phyloP scores from a whole-genome alignment of 2,113 vertebrate genomes.

The Neolamprologus ventralis region DNA sequence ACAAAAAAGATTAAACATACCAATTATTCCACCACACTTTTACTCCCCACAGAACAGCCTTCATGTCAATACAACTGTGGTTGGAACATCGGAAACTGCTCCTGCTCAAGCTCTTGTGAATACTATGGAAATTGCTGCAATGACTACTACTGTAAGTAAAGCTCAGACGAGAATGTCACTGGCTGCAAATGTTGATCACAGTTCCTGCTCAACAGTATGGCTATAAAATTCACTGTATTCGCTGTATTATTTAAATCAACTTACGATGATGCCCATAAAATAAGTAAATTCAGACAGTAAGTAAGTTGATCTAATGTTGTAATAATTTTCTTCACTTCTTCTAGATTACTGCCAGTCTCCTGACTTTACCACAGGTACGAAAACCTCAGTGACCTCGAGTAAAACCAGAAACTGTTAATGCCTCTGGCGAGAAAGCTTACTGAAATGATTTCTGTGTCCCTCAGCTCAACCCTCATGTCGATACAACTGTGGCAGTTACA shows the following conservation, averaged over 20 bases:
- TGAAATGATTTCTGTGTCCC: not conserved
- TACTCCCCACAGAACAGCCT: not conserved
- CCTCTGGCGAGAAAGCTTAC: not conserved
- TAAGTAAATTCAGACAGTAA: not conserved
- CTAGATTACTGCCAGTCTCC: not conserved
- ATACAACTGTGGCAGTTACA: not conserved
- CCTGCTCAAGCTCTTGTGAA: constrained; percentile 38
- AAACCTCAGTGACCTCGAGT: not conserved
- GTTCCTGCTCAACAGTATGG: not conserved
- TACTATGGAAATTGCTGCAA: constrained; percentile 43
- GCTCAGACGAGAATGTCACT: not conserved
- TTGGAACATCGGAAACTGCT: not conserved
- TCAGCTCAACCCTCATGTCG: constrained; percentile 24
- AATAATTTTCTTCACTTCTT: not conserved
- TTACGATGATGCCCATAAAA: not conserved
- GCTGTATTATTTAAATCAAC: not conserved
- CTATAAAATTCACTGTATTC: not conserved
- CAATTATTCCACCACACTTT: not conserved
- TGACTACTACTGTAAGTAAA: constrained; percentile 45
- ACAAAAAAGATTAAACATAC: not conserved
- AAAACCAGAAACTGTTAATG: not conserved
- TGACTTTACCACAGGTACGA: not conserved
- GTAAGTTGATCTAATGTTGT: not conserved
- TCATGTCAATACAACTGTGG: constrained; percentile 43
- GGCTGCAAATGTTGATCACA: not conserved